phyloP scores from a whole-genome alignment of 2,113 vertebrate species.

The Carlito syrichta region DNA sequence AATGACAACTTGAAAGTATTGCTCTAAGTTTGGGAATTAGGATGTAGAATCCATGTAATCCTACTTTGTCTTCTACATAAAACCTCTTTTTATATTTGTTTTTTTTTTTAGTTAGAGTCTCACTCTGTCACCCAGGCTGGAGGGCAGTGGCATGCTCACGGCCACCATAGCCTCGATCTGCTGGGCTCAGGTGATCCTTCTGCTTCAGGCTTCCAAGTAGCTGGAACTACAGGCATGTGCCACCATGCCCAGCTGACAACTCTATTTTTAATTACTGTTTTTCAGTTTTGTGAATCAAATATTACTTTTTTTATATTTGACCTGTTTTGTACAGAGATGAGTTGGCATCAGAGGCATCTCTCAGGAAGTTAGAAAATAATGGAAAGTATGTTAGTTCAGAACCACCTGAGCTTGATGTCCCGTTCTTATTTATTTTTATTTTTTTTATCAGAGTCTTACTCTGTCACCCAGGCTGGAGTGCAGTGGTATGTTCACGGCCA shows the following conservation, averaged over 20 bases:
- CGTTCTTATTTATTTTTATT: background rate
- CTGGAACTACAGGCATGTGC: background rate
- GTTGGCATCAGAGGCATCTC: background rate
- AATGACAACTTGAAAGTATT: background rate
- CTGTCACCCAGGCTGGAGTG: too few relatives aligned
- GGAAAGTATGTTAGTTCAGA: background rate
- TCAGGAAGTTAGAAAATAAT: conserved; percentile 2
- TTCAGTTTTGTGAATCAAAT: background rate
- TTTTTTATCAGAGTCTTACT: too few relatives aligned
- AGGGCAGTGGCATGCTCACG: background rate
- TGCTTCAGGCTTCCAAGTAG: background rate
- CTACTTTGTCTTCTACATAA: background rate
- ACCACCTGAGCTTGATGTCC: background rate
- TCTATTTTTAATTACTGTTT: background rate
- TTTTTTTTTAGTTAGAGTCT: background rate
- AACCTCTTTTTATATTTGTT: background rate
- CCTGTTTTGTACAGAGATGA: background rate
- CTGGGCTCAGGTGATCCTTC: background rate
- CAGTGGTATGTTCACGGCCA: too few relatives aligned
- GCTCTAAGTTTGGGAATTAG: conserved; percentile 19
- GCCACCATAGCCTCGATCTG: background rate
- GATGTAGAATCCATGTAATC: background rate
- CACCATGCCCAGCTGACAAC: background rate
- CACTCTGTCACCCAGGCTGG: background rate
- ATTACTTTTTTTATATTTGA: background rate